Evolutionary conservation across 2,888 invertebrate species (phyloP).

Genomic region (Leptarthrus brevirostris): DNA sequence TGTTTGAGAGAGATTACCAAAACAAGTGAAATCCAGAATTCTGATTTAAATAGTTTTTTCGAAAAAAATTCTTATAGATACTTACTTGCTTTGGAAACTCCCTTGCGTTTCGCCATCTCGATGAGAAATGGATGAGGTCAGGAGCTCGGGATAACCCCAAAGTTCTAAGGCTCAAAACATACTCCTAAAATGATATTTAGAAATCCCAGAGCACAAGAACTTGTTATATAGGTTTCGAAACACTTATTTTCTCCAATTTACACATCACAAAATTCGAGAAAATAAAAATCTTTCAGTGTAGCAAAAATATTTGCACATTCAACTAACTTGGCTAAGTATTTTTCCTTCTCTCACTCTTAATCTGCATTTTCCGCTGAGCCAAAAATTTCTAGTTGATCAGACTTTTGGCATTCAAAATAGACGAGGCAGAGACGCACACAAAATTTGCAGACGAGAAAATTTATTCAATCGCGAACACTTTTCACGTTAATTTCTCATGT

Average conservation of each 20-base stretch:
- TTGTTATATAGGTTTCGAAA: background rate
- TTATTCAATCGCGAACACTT: background rate
- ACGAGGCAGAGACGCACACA: constrained; percentile 1
- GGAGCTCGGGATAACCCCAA: constrained; percentile 1
- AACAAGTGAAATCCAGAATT: background rate
- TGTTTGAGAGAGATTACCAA: background rate
- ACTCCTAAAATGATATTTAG: background rate
- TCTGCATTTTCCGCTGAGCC: constrained; percentile 21
- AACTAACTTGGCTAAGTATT: background rate
- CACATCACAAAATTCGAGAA: constrained; percentile 10
- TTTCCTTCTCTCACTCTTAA: background rate
- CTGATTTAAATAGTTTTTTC: background rate
- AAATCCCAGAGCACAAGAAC: background rate
- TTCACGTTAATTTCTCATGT: background rate
- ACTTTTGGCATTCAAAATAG: constrained; percentile 5
- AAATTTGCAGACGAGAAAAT: background rate
- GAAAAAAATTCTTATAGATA: background rate
- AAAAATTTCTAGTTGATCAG: background rate
- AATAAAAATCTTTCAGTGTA: background rate
- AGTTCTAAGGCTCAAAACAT: constrained; percentile 21
- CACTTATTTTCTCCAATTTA: constrained; percentile 19
- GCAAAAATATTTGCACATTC: constrained; percentile 2
- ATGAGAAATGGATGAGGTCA: constrained; percentile 2
- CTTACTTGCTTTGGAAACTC: constrained; percentile 54
- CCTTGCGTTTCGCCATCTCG: constrained; percentile 53